phyloP scores from a whole-genome alignment of 2,113 vertebrate genomes.

The Platichthys stellatus region DNA sequence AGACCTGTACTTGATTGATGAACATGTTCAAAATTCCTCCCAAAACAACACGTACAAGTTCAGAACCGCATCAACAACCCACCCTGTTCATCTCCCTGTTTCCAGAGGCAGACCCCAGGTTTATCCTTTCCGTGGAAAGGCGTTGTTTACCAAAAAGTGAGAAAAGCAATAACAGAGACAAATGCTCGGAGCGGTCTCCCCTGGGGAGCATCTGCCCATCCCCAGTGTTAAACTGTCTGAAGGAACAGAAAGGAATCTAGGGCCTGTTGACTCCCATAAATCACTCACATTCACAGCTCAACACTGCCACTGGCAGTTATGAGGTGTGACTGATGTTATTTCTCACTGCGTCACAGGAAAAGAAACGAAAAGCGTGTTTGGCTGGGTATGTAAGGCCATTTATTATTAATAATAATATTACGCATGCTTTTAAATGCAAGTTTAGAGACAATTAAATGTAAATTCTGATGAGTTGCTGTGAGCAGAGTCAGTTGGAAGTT shows the following conservation, averaged over 20 bases:
- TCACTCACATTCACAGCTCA: slow-evolving; percentile 10
- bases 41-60: not conserved
- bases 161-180: slow-evolving; percentile 24
- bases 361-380: not conserved
- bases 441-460: too few relatives aligned
- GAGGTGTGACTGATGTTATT: slow-evolving; percentile 1
- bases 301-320: not conserved
- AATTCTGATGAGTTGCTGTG: not conserved
- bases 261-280: slow-evolving; percentile 10
- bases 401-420: too few relatives aligned
- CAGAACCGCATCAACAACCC: not conserved
- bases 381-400: too few relatives aligned
- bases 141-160: slow-evolving; percentile 13
- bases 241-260: slow-evolving; percentile 35
- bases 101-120: not conserved
- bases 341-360: not conserved
- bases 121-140: not conserved
- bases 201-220: slow-evolving; percentile 7
- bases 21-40: too few relatives aligned
- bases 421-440: too few relatives aligned
- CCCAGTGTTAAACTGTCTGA: slow-evolving; percentile 6
- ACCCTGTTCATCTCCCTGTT: not conserved
- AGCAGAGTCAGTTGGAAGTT: too few relatives aligned
- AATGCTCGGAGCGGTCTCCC: slow-evolving; percentile 4
- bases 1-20: not conserved